These are phyloP conservation scores for Galbula dea DNA, from an alignment of 2,113 vertebrate species.

Conservation along the genomic window DNA sequence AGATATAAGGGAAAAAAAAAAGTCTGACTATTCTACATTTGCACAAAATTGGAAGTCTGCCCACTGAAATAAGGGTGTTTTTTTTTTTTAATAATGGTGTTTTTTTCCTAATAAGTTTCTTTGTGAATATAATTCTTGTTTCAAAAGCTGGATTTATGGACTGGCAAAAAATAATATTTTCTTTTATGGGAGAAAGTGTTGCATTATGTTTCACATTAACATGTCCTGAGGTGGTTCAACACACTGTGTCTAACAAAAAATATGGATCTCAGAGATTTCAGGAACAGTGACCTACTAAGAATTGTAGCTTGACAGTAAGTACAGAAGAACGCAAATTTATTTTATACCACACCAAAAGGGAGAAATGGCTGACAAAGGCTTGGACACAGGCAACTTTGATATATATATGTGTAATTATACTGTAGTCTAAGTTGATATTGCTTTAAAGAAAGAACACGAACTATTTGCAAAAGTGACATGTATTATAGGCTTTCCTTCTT, in stretches of 20 bases:
- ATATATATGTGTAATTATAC: neutral
- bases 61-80: neutral
- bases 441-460: neutral
- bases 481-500: neutral
- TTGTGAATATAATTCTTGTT: constrained; percentile 31
- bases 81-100: neutral
- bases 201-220: constrained; percentile 26
- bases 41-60: neutral
- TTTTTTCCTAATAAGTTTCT: neutral
- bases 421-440: neutral
- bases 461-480: neutral
- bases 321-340: neutral
- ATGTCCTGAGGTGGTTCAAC: neutral
- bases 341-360: neutral
- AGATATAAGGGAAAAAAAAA: neutral
- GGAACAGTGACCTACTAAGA: neutral
- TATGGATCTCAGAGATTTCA: neutral
- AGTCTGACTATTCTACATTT: neutral
- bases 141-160: constrained; percentile 35
- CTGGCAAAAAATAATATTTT: constrained; percentile 39
- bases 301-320: neutral
- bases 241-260: neutral
- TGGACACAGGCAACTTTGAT: neutral
- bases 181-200: constrained; percentile 30
- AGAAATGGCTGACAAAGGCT: neutral